Conservation (phyloP, 2,113 vertebrate genomes). For the Ciconia stormi region DNA sequence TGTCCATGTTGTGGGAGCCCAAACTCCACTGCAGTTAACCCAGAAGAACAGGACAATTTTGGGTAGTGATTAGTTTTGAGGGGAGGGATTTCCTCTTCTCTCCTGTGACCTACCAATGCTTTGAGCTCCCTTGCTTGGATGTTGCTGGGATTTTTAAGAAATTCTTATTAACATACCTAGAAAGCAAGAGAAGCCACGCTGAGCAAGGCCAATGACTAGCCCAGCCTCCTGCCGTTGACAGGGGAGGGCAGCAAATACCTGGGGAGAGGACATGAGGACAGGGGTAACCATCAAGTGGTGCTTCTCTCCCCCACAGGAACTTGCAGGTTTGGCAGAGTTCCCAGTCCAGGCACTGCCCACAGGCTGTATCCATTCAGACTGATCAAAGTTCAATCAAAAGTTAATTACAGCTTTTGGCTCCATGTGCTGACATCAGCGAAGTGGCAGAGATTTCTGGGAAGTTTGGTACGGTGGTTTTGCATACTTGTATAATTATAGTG, state of each 20-base stretch:
- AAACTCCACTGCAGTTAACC: background rate
- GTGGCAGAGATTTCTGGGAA: background rate
- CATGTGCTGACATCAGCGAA: background rate
- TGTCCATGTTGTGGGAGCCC: fast-evolving
- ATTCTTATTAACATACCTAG: background rate
- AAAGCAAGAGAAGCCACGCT: background rate
- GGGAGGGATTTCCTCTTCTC: background rate
- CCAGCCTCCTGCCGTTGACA: background rate
- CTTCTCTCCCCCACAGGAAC: background rate
- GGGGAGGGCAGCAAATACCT: background rate
- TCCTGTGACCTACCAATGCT: background rate
- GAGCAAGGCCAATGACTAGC: background rate
- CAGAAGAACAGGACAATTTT: background rate
- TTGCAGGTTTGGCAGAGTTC: constrained; percentile 2
- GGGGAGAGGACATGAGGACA: background rate
- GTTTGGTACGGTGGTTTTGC: background rate
- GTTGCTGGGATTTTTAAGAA: background rate
- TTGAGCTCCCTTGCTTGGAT: background rate
- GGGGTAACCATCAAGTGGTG: background rate
- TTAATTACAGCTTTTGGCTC: background rate
- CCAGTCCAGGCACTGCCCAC: background rate
- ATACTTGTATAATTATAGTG: background rate
- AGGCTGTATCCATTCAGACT: background rate
- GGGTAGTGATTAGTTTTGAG: background rate
- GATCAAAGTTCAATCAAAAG: constrained; percentile 45